Percentiles rank a stretch among this genome's conserved stretches.
Conservation (phyloP, 1,140 invertebrate genomes). For the Drosophila willistoni region DNA sequence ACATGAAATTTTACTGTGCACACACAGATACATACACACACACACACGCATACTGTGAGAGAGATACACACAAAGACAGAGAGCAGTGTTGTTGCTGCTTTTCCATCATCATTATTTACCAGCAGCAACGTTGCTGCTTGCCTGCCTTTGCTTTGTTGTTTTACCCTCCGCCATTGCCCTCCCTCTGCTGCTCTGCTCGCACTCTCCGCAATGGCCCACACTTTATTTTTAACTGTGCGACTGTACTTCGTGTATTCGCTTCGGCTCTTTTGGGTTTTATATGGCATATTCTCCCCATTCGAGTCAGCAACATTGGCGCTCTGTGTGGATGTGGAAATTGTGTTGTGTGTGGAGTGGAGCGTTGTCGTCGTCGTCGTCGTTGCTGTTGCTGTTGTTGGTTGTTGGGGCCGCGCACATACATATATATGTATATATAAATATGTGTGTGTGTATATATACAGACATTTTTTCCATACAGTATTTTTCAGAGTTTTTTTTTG, state of each 20-base stretch:
- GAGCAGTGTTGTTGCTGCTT: conserved; percentile 44
- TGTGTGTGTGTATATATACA: conserved; percentile 14
- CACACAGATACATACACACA: conserved; percentile 34
- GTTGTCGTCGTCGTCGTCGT: conserved; percentile 42
- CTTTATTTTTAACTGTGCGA: conserved; percentile 82
- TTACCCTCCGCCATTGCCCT: conserved; percentile 64
- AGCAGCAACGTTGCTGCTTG: conserved; percentile 43
- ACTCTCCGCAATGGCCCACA: conserved; percentile 51
- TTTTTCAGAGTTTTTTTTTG: conserved; percentile 35
- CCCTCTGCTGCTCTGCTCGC: conserved; percentile 11
- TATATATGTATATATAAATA: conserved; percentile 33
- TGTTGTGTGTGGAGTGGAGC: conserved; percentile 54
- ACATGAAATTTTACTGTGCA: conserved; percentile 65
- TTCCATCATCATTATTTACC: conserved; percentile 80
- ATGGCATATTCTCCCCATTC: conserved; percentile 66
- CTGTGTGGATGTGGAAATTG: conserved; percentile 54
- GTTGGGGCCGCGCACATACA: conserved; percentile 47
- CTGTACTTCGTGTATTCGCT: conserved; percentile 75
- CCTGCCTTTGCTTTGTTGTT: conserved; percentile 68
- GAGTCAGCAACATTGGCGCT: conserved; percentile 63
- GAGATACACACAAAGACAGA: conserved; percentile 21
- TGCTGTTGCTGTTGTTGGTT: conserved; percentile 5
- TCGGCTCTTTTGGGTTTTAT: conserved; percentile 64
- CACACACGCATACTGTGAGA: neutral
- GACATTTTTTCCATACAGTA: conserved; percentile 48